Conservation (phyloP, 2,113 vertebrate genomes). For the Chaenogobius annularis region DNA sequence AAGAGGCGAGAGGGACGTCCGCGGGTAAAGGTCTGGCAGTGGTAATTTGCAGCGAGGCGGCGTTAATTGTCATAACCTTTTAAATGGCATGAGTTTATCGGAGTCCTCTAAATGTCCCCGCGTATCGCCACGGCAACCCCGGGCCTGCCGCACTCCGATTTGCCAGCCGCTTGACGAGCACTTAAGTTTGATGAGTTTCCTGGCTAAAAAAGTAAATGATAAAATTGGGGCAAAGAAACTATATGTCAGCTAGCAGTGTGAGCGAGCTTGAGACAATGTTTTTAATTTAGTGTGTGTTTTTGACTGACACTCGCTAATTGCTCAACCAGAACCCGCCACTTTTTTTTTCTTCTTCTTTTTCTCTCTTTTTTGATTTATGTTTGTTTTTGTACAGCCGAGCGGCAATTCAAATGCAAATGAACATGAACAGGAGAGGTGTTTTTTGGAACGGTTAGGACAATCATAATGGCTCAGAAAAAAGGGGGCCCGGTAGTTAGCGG, state of each 20-base stretch:
- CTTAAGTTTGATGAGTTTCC: conserved; percentile 74
- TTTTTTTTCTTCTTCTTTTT: conserved; percentile 36
- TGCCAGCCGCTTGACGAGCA: conserved; percentile 61
- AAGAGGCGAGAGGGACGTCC: conserved; percentile 72
- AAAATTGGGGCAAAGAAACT: conserved; percentile 30
- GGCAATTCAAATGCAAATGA: conserved; percentile 81
- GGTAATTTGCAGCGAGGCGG: conserved; percentile 79
- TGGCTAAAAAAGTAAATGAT: conserved; percentile 51
- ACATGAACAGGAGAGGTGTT: conserved; percentile 68
- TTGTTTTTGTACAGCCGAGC: conserved; percentile 68
- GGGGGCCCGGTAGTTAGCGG: conserved; percentile 65
- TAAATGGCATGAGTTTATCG: conserved; percentile 83
- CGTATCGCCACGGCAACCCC: conserved; percentile 73
- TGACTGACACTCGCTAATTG: conserved; percentile 79
- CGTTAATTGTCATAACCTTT: conserved; percentile 86
- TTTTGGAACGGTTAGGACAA: conserved; percentile 73
- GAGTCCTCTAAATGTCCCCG: conserved; percentile 79
- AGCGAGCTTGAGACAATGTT: conserved; percentile 44
- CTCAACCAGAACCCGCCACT: conserved; percentile 61
- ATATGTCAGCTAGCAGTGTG: conserved; percentile 23
- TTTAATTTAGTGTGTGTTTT: conserved; percentile 62
- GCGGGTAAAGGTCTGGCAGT: conserved; percentile 80
- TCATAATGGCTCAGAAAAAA: conserved; percentile 72
- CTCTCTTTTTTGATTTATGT: conserved; percentile 73
- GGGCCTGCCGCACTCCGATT: conserved; percentile 62